A percentile compares a stretch with the other conserved stretches of the same genome.
These are phyloP conservation scores for Arenaria interpres DNA, from an alignment of 2,113 vertebrate species.

Conservation along the genomic window DNA sequence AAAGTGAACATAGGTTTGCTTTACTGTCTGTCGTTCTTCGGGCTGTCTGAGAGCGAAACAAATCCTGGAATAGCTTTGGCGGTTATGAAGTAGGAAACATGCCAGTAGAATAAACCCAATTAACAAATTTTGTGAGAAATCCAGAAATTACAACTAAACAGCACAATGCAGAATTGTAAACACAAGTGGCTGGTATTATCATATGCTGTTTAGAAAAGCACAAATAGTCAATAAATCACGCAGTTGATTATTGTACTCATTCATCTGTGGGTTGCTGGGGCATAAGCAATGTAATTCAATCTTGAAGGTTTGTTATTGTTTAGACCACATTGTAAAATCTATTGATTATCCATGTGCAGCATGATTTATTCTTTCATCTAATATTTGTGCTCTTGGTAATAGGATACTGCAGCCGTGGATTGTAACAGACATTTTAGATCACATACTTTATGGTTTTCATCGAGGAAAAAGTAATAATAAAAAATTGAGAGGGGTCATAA, in stretches of 20 bases:
- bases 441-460: neutral
- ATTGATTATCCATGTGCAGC: constrained; percentile 1
- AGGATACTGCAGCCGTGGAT: neutral
- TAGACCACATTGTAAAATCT: neutral
- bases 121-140: neutral
- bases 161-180: neutral
- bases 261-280: neutral
- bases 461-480: neutral
- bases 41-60: neutral
- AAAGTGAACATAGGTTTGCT: neutral
- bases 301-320: neutral
- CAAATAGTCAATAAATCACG: neutral
- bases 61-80: neutral
- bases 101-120: neutral
- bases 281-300: neutral
- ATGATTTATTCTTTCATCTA: constrained; percentile 36
- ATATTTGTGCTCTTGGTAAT: neutral
- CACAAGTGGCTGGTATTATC: neutral
- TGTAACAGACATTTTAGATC: constrained; percentile 9
- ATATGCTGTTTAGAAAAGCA: neutral
- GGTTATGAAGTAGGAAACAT: neutral
- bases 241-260: neutral
- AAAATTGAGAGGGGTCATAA: neutral
- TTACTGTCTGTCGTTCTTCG: neutral
- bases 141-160: neutral